Evolutionary conservation across 2,888 invertebrate species (phyloP), one percentile per base, ranked within the genome.

Genomic region (Drosophila glabriapex): DNA sequence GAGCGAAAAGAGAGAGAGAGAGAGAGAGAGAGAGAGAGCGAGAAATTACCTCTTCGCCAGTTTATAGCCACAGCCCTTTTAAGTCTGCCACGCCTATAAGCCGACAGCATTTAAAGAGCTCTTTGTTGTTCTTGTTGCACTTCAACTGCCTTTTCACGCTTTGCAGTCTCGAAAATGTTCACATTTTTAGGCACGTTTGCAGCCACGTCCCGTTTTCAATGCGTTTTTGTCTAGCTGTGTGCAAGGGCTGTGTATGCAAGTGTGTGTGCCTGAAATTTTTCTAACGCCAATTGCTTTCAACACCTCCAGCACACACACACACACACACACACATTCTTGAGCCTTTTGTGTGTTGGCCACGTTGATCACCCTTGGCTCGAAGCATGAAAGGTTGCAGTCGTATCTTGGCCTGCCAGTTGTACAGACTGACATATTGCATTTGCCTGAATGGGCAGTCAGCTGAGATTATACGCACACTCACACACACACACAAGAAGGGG

Each of bases 151-250:
- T 85, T 85, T 85, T 85, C 90, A 85, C 78, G 85, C 88, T 89
- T 74, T 82, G 78, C 78, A 67, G 73, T 74, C 82, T 72, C 56
- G 81, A 76, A 90, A 85, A 76, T 89, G 74, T 80, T 50, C 71
- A 80, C 76, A 89, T 80, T 89, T 90, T 89, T 89, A 86, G 86
- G 86, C 90, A 89, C 87, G 87, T 85, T 82, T 77, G 67, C 66
- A 59, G 70, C 87, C 63, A 66, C 60, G 80, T 69, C 60, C 35
- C 7, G 60, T 74, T 60, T 84, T 83, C 70, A 62, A 68, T 86
- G 84, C 82, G 85, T 80, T 76, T 73, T 73, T 70, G 46, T 62
- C 41, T 50, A 67, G 3, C 28, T 55, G 41, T 53, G 29, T 63
- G 46, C 16, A 46, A 9, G 9, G 59, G 66, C 46, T 53, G 53